Evolutionary conservation across 2,797 vertebrate species (phyloP).

Genomic region (Leptoclinus maculatus): DNA sequence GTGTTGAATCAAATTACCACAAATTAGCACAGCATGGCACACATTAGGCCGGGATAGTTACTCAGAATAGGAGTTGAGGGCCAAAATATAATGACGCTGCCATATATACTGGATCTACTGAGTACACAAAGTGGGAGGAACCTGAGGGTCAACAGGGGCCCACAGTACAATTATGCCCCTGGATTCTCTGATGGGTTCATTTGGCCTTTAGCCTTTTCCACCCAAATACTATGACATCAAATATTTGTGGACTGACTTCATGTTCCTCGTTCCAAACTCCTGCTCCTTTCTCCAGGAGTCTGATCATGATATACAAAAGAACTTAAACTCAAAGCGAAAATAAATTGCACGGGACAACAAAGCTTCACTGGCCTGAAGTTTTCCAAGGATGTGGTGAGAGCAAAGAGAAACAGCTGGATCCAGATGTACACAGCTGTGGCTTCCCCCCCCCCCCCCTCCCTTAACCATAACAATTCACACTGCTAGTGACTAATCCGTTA

Average conservation of each 20-base stretch:
- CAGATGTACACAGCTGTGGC: constrained; percentile 65
- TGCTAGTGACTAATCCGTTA: constrained; percentile 67
- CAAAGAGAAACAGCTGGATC: constrained; percentile 65
- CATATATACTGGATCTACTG: neutral
- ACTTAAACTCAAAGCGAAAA: neutral
- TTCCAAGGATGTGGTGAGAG: constrained; percentile 35
- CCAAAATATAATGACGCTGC: neutral
- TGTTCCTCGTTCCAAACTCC: neutral
- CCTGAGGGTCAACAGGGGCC: neutral
- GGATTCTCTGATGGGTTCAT: neutral
- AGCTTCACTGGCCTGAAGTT: constrained; percentile 13
- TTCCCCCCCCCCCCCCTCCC: constrained; percentile 16
- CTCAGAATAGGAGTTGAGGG: neutral
- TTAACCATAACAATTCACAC: constrained; percentile 54
- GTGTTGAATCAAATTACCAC: constrained; percentile 8
- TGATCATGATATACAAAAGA: neutral
- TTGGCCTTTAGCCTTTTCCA: constrained; percentile 10
- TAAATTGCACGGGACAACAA: constrained; percentile 17
- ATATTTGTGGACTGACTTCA: neutral
- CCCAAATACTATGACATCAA: constrained; percentile 12
- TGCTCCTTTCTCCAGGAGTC: neutral
- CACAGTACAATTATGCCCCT: neutral
- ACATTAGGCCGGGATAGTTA: neutral
- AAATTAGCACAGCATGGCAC: neutral
- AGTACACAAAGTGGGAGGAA: neutral